phyloP scores from a whole-genome alignment of 2,888 invertebrate genomes.

The Ashinkailepas kermadecensis region DNA sequence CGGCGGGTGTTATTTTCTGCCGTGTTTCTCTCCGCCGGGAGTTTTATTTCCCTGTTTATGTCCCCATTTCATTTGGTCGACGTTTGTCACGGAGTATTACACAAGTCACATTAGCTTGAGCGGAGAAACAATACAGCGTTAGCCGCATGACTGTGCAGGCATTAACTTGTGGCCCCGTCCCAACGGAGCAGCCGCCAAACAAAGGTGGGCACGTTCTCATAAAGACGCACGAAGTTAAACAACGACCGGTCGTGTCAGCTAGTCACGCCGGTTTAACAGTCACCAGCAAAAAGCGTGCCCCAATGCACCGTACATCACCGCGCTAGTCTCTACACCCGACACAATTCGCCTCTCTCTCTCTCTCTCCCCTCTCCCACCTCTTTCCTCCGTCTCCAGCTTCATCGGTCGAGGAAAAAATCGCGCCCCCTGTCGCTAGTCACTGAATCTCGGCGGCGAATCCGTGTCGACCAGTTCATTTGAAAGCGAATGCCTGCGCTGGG shows the following conservation, averaged over 20 bases:
- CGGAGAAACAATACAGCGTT: slow-evolving; percentile 12
- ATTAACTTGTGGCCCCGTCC: background rate
- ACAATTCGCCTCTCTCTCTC: too few relatives aligned
- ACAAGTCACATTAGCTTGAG: slow-evolving; percentile 19
- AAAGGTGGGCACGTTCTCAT: background rate
- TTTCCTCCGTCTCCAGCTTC: too few relatives aligned
- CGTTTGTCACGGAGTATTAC: slow-evolving; percentile 21
- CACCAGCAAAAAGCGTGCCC: background rate
- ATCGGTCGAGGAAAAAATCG: too few relatives aligned
- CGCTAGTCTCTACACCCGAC: background rate
- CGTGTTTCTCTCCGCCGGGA: background rate
- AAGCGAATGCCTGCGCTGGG: background rate
- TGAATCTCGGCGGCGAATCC: too few relatives aligned
- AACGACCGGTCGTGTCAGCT: background rate
- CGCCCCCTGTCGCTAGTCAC: too few relatives aligned
- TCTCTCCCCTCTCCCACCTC: too few relatives aligned
- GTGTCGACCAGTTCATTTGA: too few relatives aligned
- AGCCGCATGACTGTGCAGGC: slow-evolving; percentile 18
- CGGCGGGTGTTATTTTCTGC: background rate
- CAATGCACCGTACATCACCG: background rate
- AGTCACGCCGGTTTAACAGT: background rate
- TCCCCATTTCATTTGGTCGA: slow-evolving; percentile 7
- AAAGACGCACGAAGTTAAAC: background rate
- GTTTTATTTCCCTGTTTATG: slow-evolving; percentile 22
- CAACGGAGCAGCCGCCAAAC: background rate